Base-by-base conservation (phyloP, 2,113 vertebrate genomes). In the Corydoras sp. region DNA sequence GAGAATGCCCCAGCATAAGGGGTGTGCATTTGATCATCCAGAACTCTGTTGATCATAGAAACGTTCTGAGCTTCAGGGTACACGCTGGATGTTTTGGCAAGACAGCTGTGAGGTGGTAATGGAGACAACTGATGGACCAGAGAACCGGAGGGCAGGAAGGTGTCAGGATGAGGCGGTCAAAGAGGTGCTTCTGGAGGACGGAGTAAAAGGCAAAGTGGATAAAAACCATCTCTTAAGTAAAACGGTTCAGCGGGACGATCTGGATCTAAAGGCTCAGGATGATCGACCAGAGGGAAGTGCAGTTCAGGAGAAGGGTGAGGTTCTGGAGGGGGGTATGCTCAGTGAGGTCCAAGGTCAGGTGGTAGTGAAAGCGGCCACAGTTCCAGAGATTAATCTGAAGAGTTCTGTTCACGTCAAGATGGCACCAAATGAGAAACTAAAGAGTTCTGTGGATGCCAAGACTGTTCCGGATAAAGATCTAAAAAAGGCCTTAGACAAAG, bases 91-190 rank as follows among this genome's bases (percentile, higher is more conserved):
- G 30, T 58, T 61, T 12, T 35, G 15, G 24, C 5, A 53, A 48
- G 35, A 55, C 58, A 48, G 61, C 5, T 9, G 31, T 51, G 77
- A 74, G 63, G 66, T 32, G 76, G 74, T 85, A 73, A 65, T 89
- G 9, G 83, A 84, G 69, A 43, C 4, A 43, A 43, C 35, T 5
- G 35, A 43, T 43, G 35, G 7, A 43, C 35, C 35, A 8, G 35
- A 43, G 18, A 24, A 24, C 18, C 18, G 18, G 18, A 24, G 18
- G 35, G 35, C 35, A 43, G 35, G 2, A 43, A 43, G 35, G 35
- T 8, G 35, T 43, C 35, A 8, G 35, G 35, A 43, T 43, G 35
- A 43, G 35, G 35, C 35, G 35, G 35, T 43, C 35, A 43, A 43
- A 43, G 35, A 5, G 35, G 35, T 43, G 35, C 1, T 51, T 13